Evolutionary conservation across 2,888 invertebrate species (phyloP), one percentile per base, ranked within the genome.

Genomic region (Dryococelus australis): DNA sequence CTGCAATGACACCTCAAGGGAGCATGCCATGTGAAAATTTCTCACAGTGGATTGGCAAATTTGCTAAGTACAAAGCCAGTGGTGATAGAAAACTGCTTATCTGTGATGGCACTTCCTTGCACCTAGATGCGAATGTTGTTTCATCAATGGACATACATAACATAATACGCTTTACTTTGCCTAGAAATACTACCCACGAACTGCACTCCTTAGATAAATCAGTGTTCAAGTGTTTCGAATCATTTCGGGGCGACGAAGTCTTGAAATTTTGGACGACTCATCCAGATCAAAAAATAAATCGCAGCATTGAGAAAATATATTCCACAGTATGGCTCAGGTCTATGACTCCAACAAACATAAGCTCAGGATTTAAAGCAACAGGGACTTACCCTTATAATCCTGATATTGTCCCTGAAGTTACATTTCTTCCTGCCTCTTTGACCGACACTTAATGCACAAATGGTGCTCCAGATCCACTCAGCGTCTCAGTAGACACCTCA

Each of bases 251-350:
- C 28, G 83, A 83, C 83, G 83, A 83, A 83, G 27, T 83, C 43
- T 83, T 83, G 83, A 83, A 83, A 83, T 83, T 83, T 43, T 83
- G 13, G 83, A 83, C 26, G 10, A 83, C 28, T 26, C 10, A 83
- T 83, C 83, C 83, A 26, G 83, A 83, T 27, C 28, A 27, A 83
- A 83, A 83, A 83, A 83, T 83, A 83, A 83, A 83, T 83, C 83
- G 10, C 83, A 83, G 83, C 27, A 83, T 83, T 27, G 83, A 27
- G 3, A 83, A 83, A 35, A 83, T 83, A 83, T 83, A 26, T 83
- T 83, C 27, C 27, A 83, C 28, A 43, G 83, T 83, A 27, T 83
- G 83, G 83, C 83, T 83, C 28, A 65, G 43, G 83, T 83, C 27
- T 83, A 83, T 83, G 83, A 83, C 83, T 2, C 27, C 83, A 83